Evolutionary conservation across 1,140 invertebrate genomes (phyloP).

Genomic region (Pachypsylla venusta): DNA sequence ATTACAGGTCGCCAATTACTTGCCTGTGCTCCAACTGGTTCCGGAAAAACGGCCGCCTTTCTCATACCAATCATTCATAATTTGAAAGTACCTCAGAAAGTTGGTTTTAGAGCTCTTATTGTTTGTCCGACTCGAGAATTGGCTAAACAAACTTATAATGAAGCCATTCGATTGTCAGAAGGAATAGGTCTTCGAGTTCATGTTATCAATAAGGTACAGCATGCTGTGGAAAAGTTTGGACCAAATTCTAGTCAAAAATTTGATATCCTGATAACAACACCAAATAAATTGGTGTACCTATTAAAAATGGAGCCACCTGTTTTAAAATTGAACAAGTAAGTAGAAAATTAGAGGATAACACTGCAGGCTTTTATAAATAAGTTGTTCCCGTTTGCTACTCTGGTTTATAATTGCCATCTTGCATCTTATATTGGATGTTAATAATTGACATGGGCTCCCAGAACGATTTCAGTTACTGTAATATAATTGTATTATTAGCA

Average conservation of each 20-base stretch:
- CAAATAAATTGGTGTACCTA: constrained; percentile 81
- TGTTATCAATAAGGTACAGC: constrained; percentile 54
- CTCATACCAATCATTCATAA: constrained; percentile 62
- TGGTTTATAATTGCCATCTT: too few relatives aligned
- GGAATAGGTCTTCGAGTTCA: constrained; percentile 52
- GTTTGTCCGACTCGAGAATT: constrained; percentile 86
- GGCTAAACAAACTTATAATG: constrained; percentile 71
- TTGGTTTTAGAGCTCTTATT: constrained; percentile 68
- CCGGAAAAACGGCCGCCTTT: constrained; percentile 76
- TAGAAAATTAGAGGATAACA: too few relatives aligned
- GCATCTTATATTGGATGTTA: too few relatives aligned
- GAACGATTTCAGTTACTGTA: too few relatives aligned
- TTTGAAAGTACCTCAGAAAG: constrained; percentile 38
- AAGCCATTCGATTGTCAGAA: constrained; percentile 59
- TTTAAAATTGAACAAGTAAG: constrained; percentile 57
- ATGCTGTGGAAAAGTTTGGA: constrained; percentile 42
- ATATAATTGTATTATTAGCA: too few relatives aligned
- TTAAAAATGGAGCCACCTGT: constrained; percentile 63
- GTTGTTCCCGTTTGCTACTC: too few relatives aligned
- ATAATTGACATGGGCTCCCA: too few relatives aligned
- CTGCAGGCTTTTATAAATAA: too few relatives aligned
- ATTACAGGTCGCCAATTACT: constrained; percentile 63
- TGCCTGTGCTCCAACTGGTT: constrained; percentile 87
- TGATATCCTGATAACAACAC: constrained; percentile 91
- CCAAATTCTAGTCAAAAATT: constrained; percentile 46